phyloP scores from a whole-genome alignment of 2,797 vertebrate species.

The Ctenopoma kingsleyae region DNA sequence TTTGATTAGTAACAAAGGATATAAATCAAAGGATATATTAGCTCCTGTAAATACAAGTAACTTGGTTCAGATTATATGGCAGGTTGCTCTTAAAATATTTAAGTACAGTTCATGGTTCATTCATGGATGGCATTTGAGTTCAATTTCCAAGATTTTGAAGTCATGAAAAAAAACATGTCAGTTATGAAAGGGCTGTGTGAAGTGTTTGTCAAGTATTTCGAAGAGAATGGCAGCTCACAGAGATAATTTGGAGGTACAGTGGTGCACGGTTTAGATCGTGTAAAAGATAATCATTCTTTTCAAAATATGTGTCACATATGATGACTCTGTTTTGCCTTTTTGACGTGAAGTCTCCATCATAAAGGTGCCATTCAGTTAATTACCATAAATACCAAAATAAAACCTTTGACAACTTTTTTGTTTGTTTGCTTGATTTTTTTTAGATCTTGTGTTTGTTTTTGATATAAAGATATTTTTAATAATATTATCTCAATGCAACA shows the following conservation, averaged over 20 bases:
- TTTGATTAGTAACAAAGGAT: conserved; percentile 38
- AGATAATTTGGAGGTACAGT: conserved; percentile 23
- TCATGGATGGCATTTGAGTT: conserved; percentile 33
- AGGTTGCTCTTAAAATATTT: conserved; percentile 39
- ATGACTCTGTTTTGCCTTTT: conserved; percentile 4
- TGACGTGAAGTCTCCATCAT: conserved; percentile 12
- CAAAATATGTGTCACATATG: conserved; percentile 33
- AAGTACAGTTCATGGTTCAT: conserved; percentile 35
- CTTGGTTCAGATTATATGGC: conserved; percentile 5
- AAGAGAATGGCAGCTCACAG: conserved; percentile 15
- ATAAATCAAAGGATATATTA: conserved; percentile 36
- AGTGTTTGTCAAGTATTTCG: conserved; percentile 38
- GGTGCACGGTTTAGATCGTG: conserved; percentile 24
- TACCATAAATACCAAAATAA: conserved; percentile 4
- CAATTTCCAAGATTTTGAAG: conserved; percentile 48
- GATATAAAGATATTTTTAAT: not conserved
- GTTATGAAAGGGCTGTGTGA: conserved; percentile 27
- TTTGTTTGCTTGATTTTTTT: not conserved
- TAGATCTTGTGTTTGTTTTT: conserved; percentile 7
- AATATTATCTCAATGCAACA: conserved; percentile 29
- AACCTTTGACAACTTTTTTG: conserved; percentile 15
- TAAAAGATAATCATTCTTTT: conserved; percentile 28
- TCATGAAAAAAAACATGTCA: conserved; percentile 23
- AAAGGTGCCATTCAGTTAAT: conserved; percentile 33
- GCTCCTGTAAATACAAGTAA: conserved; percentile 5